These are phyloP conservation scores for Siniperca knerii DNA, from an alignment of 2,113 vertebrate genomes.

Conservation along the genomic window DNA sequence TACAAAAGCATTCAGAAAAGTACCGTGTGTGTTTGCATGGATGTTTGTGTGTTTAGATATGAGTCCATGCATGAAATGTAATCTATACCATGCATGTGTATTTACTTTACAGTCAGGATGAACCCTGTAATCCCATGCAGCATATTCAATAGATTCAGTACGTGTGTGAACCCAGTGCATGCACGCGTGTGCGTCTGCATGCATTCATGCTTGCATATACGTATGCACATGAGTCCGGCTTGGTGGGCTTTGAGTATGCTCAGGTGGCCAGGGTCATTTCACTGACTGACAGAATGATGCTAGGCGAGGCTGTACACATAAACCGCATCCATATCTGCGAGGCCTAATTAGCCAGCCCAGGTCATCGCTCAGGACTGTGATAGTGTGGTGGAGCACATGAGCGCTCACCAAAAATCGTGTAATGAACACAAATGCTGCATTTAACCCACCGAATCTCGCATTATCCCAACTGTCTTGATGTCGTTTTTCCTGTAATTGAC, in stretches of 20 bases:
- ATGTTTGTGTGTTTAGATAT: conserved; percentile 40
- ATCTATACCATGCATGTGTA: not conserved
- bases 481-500: conserved; percentile 54
- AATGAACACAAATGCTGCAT: conserved; percentile 63
- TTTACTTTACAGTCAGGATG: conserved; percentile 16
- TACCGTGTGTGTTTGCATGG: conserved; percentile 33
- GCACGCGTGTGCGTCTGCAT: not conserved
- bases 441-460: conserved; percentile 18
- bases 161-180: conserved; percentile 3
- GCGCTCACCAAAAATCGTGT: conserved; percentile 30
- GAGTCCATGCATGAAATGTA: conserved; percentile 27
- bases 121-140: not conserved
- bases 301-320: conserved; percentile 59
- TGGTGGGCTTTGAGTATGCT: conserved; percentile 50
- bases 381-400: conserved; percentile 37
- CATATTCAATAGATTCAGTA: not conserved
- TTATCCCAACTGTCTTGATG: conserved; percentile 8
- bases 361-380: conserved; percentile 57
- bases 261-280: conserved; percentile 71
- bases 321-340: conserved; percentile 64
- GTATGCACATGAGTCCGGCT: conserved; percentile 39
- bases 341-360: conserved; percentile 71
- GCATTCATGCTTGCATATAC: not conserved
- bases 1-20: conserved; percentile 72
- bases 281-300: conserved; percentile 80